Base-by-base conservation (phyloP, 1,140 invertebrate species). In the Rhyzopertha dominica region DNA sequence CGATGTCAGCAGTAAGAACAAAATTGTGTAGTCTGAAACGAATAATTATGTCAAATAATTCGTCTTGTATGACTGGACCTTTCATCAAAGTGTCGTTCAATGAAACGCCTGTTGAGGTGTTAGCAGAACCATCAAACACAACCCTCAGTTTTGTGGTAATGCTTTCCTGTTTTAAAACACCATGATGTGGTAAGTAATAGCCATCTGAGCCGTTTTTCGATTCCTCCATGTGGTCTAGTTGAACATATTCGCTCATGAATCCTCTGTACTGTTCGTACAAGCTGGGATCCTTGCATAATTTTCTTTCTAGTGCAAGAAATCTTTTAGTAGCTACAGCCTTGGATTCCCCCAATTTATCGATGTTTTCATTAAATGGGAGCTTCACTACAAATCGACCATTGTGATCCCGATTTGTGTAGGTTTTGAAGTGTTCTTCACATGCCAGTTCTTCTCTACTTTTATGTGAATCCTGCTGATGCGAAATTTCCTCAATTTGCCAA, bases 21-120 rank as follows among this genome's bases (percentile, higher is more conserved):
- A 36, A 29, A 46, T 41, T 1, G 57, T 53, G 12, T 60, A 45
- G 63, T 63, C 71, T n/a, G 69, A 30, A 31, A 69, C 67, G 34
- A 54, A 41, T 44, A 65, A 66, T 13, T 56, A 54, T n/a, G n/a
- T n/a, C n/a, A n/a, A n/a, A n/a, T n/a, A n/a, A n/a, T n/a, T n/a
- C n/a, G n/a, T n/a, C n/a, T 45, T 58, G 58, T 9, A 60, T 16
- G 12, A 44, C 53, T 1, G 58, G 56, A 9, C 56, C 60, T 3
- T 47, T 35, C 8, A 38, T 13, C 4, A 58, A 34, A 8, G 25
- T 12, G 19, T 57, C 52, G 18, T 50, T 50, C 22, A 50, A 16
- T n/a, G 42, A 36, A 5, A 18, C 12, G 10, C 32, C 42, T 8
- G 10, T 24, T n/a, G 34, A 7, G 8, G 35, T 22, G 17, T 41